A percentile compares a stretch with the other conserved stretches of the same genome.
Conservation (phyloP, 1,140 invertebrate genomes). For the Choristoneura fumiferana region DNA sequence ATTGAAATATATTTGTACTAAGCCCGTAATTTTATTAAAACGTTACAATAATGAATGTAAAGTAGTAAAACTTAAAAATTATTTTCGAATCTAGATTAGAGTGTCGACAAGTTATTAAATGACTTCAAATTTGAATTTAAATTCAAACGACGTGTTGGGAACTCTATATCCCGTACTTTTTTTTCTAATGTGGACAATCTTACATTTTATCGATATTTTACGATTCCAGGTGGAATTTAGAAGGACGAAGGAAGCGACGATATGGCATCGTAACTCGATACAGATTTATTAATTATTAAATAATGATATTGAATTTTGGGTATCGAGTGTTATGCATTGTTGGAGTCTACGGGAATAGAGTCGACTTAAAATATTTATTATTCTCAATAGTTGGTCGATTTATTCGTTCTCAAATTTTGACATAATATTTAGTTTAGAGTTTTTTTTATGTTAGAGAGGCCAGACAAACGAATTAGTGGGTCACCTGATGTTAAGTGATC, state of each 20-base stretch:
- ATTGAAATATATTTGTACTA: conserved; percentile 12
- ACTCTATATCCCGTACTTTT: no score
- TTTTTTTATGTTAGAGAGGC: no score
- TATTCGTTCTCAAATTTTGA: no score
- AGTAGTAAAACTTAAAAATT: conserved; percentile 1
- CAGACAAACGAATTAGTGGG: no score
- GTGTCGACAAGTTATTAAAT: background rate
- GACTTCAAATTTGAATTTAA: background rate
- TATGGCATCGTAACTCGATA: conserved; percentile 46
- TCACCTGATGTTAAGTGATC: no score
- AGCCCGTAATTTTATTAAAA: background rate
- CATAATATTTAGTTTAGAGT: no score
- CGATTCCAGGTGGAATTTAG: conserved; percentile 34
- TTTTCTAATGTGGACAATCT: conserved; percentile 49
- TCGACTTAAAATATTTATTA: no score
- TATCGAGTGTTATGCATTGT: conserved; percentile 25
- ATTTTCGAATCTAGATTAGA: conserved; percentile 6
- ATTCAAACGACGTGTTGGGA: no score
- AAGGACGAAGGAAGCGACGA: conserved; percentile 48
- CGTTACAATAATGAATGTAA: background rate
- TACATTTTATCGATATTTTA: conserved; percentile 64
- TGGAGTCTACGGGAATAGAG: background rate
- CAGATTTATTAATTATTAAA: conserved; percentile 74
- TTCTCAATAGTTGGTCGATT: no score
- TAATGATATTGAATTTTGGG: conserved; percentile 61